Evolutionary conservation across 2,888 invertebrate genomes (phyloP).

Genomic region (Thalpophila matura): DNA sequence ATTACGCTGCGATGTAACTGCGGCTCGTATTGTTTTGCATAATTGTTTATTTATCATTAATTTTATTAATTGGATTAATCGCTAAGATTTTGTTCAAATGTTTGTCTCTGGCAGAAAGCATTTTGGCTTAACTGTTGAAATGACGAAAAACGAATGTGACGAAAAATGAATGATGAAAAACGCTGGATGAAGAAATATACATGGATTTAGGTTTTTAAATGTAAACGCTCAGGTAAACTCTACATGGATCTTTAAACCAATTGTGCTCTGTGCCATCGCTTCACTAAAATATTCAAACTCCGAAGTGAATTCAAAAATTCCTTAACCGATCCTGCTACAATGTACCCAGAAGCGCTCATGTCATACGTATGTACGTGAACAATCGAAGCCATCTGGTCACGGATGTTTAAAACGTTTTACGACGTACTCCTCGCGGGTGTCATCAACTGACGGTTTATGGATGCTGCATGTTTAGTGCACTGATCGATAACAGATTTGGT

Average conservation of each 20-base stretch:
- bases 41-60: constrained; percentile 31
- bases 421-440: constrained; percentile 19
- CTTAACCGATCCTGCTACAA: constrained; percentile 18
- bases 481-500: constrained; percentile 22
- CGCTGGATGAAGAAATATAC: too few species aligned
- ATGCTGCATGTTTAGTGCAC: constrained; percentile 24
- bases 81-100: constrained; percentile 24
- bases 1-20: constrained; percentile 36
- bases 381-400: constrained; percentile 40
- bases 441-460: constrained; percentile 17
- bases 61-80: constrained; percentile 23
- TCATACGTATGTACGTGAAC: constrained; percentile 23
- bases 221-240: too few species aligned
- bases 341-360: constrained; percentile 2
- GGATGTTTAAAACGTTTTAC: constrained; percentile 52
- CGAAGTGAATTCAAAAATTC: constrained; percentile 26
- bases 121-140: too few species aligned
- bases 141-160: too few species aligned
- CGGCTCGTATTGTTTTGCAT: constrained; percentile 19
- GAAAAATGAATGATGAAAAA: too few species aligned
- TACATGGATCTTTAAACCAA: too few species aligned
- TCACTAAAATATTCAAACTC: constrained; percentile 21
- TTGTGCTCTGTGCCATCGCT: too few species aligned
- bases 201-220: too few species aligned
- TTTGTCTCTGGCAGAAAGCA: constrained; percentile 11